Percentiles rank a stretch among this genome's conserved stretches.
phyloP scores from a whole-genome alignment of 2,888 invertebrate genomes.

The Meteorus cinctellus region DNA sequence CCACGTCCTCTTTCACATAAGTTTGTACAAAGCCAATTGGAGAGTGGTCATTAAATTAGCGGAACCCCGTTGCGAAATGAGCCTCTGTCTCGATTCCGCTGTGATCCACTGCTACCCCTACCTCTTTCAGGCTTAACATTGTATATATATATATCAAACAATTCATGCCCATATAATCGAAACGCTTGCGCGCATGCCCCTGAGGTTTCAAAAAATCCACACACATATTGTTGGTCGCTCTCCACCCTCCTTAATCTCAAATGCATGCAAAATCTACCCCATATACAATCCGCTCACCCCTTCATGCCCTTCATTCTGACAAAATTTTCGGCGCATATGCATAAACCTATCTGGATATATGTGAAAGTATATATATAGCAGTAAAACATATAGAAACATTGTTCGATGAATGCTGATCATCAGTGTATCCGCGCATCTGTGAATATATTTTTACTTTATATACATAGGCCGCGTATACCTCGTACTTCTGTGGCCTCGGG shows the following conservation, averaged over 20 bases:
- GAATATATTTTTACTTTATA: constrained; percentile 6
- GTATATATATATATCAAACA: constrained; percentile 21
- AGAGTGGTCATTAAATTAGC: constrained; percentile 68
- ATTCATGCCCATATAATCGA: neutral
- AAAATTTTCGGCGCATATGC: neutral
- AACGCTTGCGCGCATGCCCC: constrained; percentile 17
- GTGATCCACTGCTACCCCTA: constrained; percentile 30
- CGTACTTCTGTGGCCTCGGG: constrained; percentile 30
- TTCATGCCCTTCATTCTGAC: constrained; percentile 3
- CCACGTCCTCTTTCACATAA: neutral
- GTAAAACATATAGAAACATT: neutral
- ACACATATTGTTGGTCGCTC: constrained; percentile 14
- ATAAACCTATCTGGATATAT: neutral
- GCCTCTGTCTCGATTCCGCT: constrained; percentile 46
- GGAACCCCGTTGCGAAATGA: constrained; percentile 62
- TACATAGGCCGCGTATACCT: constrained; percentile 7
- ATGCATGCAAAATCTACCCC: constrained; percentile 42
- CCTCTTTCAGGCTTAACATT: constrained; percentile 9
- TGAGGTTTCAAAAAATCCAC: constrained; percentile 44
- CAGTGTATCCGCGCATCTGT: constrained; percentile 5
- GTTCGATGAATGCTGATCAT: neutral
- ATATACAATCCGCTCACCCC: constrained; percentile 12
- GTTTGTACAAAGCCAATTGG: constrained; percentile 22
- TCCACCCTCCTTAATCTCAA: constrained; percentile 45
- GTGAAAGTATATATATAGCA: too few relatives aligned